Conservation (phyloP, 1,140 invertebrate species). For the Drosophila suzukii region DNA sequence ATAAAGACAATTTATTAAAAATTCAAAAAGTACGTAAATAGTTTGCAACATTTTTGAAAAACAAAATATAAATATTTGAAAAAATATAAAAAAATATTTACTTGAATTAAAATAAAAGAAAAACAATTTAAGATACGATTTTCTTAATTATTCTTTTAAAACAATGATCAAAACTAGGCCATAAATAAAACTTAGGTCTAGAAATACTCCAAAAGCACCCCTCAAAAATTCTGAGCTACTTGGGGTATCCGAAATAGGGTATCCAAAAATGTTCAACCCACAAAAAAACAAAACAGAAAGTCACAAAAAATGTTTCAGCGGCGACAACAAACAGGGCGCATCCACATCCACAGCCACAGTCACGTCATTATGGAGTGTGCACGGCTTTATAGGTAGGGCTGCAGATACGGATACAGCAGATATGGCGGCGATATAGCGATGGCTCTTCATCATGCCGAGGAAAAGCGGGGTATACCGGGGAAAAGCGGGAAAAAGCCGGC, state of each 20-base stretch:
- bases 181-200: background rate
- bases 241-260: background rate
- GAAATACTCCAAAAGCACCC: no score
- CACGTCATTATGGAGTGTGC: conserved; percentile 59
- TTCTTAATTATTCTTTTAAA: no score
- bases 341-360: conserved; percentile 12
- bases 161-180: no score
- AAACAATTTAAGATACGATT: no score
- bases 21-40: no score
- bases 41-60: no score
- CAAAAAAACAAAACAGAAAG: background rate
- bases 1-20: no score
- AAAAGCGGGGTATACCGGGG: background rate
- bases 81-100: no score
- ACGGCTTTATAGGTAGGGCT: conserved; percentile 11
- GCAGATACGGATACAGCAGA: conserved; percentile 13
- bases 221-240: background rate
- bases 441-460: conserved; percentile 41
- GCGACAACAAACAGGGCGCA: conserved; percentile 28
- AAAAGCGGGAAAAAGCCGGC: conserved; percentile 6
- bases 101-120: no score
- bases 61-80: no score
- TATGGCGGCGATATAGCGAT: conserved; percentile 15
- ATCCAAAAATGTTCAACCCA: background rate
- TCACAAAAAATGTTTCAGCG: conserved; percentile 22